phyloP scores from a whole-genome alignment of 2,888 invertebrate species.

The Drosophila paramelanica region DNA sequence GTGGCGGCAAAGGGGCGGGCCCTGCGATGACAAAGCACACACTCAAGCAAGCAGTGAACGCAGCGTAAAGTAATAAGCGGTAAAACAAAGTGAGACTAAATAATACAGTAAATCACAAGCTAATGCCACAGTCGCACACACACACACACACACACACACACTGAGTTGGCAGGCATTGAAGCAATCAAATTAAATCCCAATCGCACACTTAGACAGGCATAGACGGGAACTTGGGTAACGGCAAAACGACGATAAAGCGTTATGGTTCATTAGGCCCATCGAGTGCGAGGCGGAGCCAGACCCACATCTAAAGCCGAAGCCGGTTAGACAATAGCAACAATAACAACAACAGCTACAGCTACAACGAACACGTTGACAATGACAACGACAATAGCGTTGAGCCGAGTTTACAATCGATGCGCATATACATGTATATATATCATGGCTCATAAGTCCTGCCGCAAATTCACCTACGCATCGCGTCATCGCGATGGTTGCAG shows the following conservation, averaged over 20 bases:
- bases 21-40: slow-evolving; percentile 22
- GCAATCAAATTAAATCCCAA: slow-evolving; percentile 82
- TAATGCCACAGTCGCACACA: slow-evolving; percentile 61
- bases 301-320: slow-evolving; percentile 4
- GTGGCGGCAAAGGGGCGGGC: background rate
- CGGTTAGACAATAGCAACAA: slow-evolving; percentile 30
- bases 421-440: slow-evolving; percentile 40
- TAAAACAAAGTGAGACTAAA: slow-evolving; percentile 79
- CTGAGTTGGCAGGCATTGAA: slow-evolving; percentile 66
- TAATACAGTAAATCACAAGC: slow-evolving; percentile 80
- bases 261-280: slow-evolving; percentile 79
- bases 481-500: background rate
- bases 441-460: slow-evolving; percentile 47
- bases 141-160: slow-evolving; percentile 32
- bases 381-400: slow-evolving; percentile 49
- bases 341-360: slow-evolving; percentile 11
- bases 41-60: slow-evolving; percentile 22
- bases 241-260: slow-evolving; percentile 78
- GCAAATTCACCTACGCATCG: slow-evolving; percentile 45
- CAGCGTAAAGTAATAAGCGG: slow-evolving; percentile 76
- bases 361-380: slow-evolving; percentile 9
- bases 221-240: slow-evolving; percentile 53
- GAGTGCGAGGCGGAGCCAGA: slow-evolving; percentile 47
- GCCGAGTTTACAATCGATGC: slow-evolving; percentile 62
- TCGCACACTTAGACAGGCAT: slow-evolving; percentile 73